These are phyloP conservation scores for Ips typographus DNA, from an alignment of 1,140 invertebrate species.

Conservation along the genomic window DNA sequence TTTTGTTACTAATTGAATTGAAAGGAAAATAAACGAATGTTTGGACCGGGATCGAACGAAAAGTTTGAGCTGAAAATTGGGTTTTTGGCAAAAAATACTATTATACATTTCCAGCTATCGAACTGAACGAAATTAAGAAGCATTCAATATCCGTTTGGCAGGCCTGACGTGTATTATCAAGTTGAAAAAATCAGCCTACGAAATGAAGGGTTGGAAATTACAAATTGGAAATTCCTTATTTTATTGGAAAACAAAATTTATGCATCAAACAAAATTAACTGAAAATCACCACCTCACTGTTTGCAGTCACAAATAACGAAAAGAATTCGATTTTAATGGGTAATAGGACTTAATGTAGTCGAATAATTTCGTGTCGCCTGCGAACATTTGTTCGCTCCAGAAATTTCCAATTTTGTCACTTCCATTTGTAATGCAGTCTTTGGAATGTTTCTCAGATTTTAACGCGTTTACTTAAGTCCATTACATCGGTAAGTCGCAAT, in stretches of 20 bases:
- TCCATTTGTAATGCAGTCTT: neutral
- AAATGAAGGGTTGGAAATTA: neutral
- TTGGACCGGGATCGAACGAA: too few species aligned
- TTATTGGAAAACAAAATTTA: neutral
- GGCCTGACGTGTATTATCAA: too few species aligned
- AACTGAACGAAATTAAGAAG: too few species aligned
- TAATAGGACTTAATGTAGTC: conserved; percentile 1
- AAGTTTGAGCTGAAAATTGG: too few species aligned
- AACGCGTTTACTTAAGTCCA: too few species aligned
- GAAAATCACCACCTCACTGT: neutral
- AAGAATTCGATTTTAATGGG: conserved; percentile 5
- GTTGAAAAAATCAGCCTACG: too few species aligned
- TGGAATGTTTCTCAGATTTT: neutral
- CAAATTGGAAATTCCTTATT: conserved; percentile 2
- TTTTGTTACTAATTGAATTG: too few species aligned
- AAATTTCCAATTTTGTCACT: conserved; percentile 5
- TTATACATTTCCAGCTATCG: too few species aligned
- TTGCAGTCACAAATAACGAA: neutral
- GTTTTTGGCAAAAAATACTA: too few species aligned
- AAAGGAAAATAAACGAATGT: too few species aligned
- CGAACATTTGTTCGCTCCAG: neutral
- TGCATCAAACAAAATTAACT: neutral
- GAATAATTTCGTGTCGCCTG: neutral
- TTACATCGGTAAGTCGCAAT: too few species aligned
- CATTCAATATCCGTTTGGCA: too few species aligned